A percentile compares a stretch with the other conserved stretches of the same genome.
Evolutionary conservation across 64 coral and sea anemone species (phyloP).

Genomic region (Pachyseris speciosa): DNA sequence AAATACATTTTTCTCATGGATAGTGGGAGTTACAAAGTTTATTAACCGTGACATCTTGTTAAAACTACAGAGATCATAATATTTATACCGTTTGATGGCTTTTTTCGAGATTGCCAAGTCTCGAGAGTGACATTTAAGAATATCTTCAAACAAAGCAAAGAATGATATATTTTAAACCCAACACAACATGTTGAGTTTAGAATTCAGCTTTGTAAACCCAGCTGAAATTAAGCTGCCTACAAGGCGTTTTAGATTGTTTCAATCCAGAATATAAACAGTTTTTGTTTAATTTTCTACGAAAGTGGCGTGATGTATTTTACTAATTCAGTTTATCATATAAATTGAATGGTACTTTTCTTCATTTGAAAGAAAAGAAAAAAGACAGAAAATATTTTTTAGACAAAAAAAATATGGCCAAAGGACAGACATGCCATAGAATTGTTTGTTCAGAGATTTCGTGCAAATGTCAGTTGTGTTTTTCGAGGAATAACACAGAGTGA

Average conservation of each 20-base stretch:
- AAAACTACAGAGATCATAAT: conserved; percentile 3
- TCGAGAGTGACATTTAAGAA: not conserved
- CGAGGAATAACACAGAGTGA: conserved; percentile 26
- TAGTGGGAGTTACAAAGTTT: not conserved
- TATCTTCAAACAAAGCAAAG: not conserved
- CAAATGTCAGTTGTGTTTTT: conserved; percentile 5
- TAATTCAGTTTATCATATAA: not conserved
- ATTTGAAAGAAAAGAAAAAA: not conserved
- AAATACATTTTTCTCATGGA: not conserved
- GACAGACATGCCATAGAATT: not conserved
- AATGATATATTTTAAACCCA: not conserved
- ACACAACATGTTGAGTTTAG: conserved; percentile 17
- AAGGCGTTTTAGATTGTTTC: not conserved
- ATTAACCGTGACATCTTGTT: not conserved
- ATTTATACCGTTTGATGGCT: not conserved
- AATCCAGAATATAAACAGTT: not conserved
- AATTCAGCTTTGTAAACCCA: conserved; percentile 43
- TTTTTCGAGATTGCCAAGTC: not conserved
- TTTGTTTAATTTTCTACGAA: not conserved
- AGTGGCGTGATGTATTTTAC: not conserved
- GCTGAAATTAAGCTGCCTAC: not conserved
- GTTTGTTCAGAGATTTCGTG: not conserved
- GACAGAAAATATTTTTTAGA: no score
- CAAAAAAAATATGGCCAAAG: not conserved
- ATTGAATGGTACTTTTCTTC: not conserved